Conservation (phyloP, 2,888 invertebrate species). For the Ectemnius lituratus region DNA sequence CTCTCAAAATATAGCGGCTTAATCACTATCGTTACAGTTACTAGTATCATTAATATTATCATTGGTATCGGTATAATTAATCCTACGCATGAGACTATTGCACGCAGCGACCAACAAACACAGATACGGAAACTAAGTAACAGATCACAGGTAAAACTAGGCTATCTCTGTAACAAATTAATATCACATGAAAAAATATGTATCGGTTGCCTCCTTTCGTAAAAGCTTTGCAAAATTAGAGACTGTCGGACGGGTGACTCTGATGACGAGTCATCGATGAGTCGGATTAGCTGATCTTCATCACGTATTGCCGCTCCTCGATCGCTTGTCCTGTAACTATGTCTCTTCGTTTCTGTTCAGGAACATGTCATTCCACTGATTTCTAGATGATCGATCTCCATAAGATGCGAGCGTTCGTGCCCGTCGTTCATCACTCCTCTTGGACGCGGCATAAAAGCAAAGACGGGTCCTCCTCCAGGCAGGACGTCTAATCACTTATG, state of each 20-base stretch:
- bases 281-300: constrained; percentile 51
- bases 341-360: background rate
- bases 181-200: constrained; percentile 76
- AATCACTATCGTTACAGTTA: constrained; percentile 23
- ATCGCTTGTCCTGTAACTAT: background rate
- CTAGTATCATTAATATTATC: constrained; percentile 34
- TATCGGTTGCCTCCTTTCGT: constrained; percentile 64
- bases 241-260: constrained; percentile 68
- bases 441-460: too few relatives aligned
- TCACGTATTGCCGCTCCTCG: constrained; percentile 12
- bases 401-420: background rate
- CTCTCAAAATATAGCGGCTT: constrained; percentile 43
- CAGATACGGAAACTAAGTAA: constrained; percentile 61
- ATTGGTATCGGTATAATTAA: constrained; percentile 50
- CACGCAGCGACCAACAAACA: constrained; percentile 56
- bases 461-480: too few relatives aligned
- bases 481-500: constrained; percentile 4
- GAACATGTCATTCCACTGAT: background rate
- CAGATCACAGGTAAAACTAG: constrained; percentile 73
- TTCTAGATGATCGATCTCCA: background rate
- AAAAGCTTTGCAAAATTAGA: constrained; percentile 57
- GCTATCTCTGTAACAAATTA: constrained; percentile 72
- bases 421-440: background rate
- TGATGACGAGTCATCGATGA: constrained; percentile 52
- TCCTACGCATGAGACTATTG: constrained; percentile 58